phyloP scores from a whole-genome alignment of 2,888 invertebrate species.

The Idaea biselata region DNA sequence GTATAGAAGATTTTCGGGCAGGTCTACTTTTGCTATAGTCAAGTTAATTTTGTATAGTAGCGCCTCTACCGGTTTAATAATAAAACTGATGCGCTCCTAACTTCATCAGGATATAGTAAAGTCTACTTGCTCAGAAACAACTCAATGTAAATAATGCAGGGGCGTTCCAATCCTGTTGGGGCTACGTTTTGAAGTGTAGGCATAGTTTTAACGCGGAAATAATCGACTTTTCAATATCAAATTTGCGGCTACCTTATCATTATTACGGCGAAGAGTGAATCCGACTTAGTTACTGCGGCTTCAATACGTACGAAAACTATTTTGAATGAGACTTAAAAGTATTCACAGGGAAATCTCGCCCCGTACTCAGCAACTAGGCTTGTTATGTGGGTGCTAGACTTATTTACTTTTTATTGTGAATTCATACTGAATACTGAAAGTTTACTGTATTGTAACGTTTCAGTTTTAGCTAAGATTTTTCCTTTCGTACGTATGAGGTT shows the following conservation, averaged over 20 bases:
- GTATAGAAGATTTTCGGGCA: slow-evolving; percentile 11
- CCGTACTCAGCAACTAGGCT: too few relatives aligned
- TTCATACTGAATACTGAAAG: too few relatives aligned
- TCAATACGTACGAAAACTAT: neutral
- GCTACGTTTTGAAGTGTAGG: neutral
- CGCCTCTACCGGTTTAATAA: neutral
- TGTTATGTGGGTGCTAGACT: neutral
- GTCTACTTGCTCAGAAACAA: neutral
- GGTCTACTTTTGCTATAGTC: neutral
- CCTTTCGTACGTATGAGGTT: neutral
- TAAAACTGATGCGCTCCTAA: neutral
- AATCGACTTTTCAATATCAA: slow-evolving; percentile 3
- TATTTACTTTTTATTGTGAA: too few relatives aligned
- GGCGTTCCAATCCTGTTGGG: neutral
- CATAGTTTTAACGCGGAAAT: neutral
- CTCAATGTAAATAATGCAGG: neutral
- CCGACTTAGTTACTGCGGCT: neutral
- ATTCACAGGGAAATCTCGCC: neutral
- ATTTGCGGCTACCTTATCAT: slow-evolving; percentile 40
- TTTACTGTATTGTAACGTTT: slow-evolving; percentile 30
- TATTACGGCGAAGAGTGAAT: slow-evolving; percentile 33
- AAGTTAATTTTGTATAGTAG: neutral
- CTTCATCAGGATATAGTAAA: neutral
- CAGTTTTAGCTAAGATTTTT: slow-evolving; percentile 22
- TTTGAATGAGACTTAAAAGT: neutral